phyloP scores from a whole-genome alignment of 2,888 invertebrate genomes.

The Melanargia galathea region DNA sequence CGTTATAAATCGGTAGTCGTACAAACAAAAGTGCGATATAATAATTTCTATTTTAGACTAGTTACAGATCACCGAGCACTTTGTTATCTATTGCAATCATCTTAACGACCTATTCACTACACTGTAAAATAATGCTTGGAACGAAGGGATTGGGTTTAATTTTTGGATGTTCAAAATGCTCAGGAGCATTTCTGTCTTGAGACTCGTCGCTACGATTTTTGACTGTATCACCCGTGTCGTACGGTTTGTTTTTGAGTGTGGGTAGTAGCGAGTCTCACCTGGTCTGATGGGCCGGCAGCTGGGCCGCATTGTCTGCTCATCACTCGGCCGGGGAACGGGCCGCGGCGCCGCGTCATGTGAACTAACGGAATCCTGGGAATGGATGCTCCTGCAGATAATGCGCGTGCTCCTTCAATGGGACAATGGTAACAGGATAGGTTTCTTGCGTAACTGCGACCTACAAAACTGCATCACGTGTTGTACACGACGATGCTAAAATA shows the following conservation, averaged over 20 bases:
- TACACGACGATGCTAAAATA: not conserved
- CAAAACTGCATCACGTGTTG: not conserved
- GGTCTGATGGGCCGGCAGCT: conserved; percentile 62
- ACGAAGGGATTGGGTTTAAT: conserved; percentile 52
- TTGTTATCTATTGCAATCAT: conserved; percentile 71
- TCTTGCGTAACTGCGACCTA: conserved; percentile 17
- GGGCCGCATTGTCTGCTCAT: conserved; percentile 68
- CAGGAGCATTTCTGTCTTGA: conserved; percentile 48
- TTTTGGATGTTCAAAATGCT: conserved; percentile 49
- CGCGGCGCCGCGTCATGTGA: conserved; percentile 67
- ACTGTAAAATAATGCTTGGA: conserved; percentile 52
- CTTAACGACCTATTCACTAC: conserved; percentile 46
- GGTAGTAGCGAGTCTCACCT: conserved; percentile 59
- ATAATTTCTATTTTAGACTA: conserved; percentile 68
- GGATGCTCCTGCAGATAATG: conserved; percentile 62
- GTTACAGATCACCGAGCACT: conserved; percentile 73
- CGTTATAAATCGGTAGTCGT: not conserved
- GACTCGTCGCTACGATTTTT: conserved; percentile 31
- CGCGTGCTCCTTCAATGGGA: conserved; percentile 44
- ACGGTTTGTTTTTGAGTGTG: conserved; percentile 47
- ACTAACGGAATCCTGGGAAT: conserved; percentile 72
- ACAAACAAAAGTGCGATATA: conserved; percentile 41
- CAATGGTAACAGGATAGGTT: conserved; percentile 66
- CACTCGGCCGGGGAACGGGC: conserved; percentile 81
- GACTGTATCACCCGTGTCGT: conserved; percentile 27